These are phyloP conservation scores for Trachymyrmex cornetzi DNA, from an alignment of 1,140 invertebrate species.

Conservation along the genomic window DNA sequence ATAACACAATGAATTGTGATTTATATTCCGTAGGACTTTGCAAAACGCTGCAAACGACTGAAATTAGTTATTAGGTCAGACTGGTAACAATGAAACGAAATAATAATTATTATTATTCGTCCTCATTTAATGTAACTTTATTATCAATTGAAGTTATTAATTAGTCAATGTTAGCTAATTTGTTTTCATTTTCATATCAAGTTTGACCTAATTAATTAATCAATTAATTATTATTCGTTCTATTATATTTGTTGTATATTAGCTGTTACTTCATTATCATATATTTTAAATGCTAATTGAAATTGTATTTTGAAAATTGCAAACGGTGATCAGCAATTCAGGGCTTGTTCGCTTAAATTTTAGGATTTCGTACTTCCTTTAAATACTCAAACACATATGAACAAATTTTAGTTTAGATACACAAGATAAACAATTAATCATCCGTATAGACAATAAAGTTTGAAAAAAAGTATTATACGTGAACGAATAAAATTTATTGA, in stretches of 20 bases:
- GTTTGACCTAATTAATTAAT: constrained; percentile 27
- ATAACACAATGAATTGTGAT: neutral
- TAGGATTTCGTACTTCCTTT: neutral
- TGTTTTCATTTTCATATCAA: constrained; percentile 36
- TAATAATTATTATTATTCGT: neutral
- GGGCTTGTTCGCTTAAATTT: neutral
- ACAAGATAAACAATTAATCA: neutral
- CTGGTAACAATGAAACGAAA: neutral
- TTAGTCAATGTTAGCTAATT: constrained; percentile 13
- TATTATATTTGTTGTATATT: neutral
- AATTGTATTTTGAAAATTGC: neutral
- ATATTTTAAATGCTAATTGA: neutral
- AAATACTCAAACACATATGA: neutral
- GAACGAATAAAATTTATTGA: neutral
- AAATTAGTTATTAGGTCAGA: constrained; percentile 28
- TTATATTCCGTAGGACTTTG: neutral
- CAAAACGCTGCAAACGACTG: neutral
- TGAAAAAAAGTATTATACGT: neutral
- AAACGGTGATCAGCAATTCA: neutral
- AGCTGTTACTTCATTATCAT: neutral
- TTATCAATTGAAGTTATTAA: constrained; percentile 21
- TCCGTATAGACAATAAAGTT: neutral
- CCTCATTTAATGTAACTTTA: neutral
- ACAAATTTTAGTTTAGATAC: constrained; percentile 6
- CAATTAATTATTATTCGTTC: neutral